Evolutionary conservation across 1,140 invertebrate genomes (phyloP), one percentile per base, ranked within the genome.

Genomic region (Neotoxoptera formosana): DNA sequence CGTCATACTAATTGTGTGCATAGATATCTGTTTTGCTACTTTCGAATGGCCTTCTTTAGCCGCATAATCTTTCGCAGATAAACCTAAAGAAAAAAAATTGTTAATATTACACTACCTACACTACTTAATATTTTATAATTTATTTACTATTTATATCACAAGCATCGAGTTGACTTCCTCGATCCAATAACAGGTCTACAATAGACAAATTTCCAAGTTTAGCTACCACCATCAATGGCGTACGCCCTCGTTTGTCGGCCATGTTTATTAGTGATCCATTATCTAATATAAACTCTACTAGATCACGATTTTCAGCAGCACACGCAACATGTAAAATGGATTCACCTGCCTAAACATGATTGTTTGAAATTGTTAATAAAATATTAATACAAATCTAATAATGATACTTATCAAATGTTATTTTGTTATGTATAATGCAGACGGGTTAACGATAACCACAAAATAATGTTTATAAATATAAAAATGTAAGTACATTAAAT

Each of bases 231-330:
- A 96, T 96, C 20, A 97, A 94, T 0, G 96, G 95, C 11, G 96
- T 96, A 84, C 96, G 95, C 67, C 96, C 96, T 47, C 96, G 95
- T 76, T 96, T 95, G 94, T 97, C 96, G 25, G 96, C 95, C 25
- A 95, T 95, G 94, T 97, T 96, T 53, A 97, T 95, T 94, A 96
- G 95, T 45, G 96, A 95, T 51, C 96, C 96, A 45, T 95, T 95
- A 76, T 96, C 95, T 7, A 97, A 94, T 86, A 97, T 95, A 41
- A 96, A 94, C 60, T 96, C 95, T 2, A 96, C 96, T 25, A 97
- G 95, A 48, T 96, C 96, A 83, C 94, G 93, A 76, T 95, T 94
- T 56, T 95, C 95, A 60, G 92, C 91, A 91, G 93, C 93, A 34
- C 94, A 94, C 7, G 94, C 94, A 25, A 94, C 91, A 92, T 95